Evolutionary conservation across 92 coral and sea anemone genomes (phyloP), one percentile per base, ranked within the genome.

Genomic region (Meandrina meandrites): DNA sequence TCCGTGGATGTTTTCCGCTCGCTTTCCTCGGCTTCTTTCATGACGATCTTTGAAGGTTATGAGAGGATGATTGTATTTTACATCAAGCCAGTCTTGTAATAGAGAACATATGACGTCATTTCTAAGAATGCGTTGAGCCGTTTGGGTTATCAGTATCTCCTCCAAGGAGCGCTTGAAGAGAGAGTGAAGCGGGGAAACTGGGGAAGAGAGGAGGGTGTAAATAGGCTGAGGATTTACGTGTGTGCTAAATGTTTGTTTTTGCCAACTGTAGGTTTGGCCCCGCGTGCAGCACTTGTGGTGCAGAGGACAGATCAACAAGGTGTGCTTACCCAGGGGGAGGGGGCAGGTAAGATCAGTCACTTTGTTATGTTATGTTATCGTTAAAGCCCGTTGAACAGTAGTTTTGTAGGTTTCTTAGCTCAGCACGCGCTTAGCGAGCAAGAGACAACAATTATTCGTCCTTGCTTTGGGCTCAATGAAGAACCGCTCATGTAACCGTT

Each of bases 261-360:
- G 28, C 24, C 35, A 9, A 2, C 45, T 83, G 28, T 42, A 96
- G 98, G 95, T 48, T 84, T 96, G 50, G 84, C 84, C 24, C 91
- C 96, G 13, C 95, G 98, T 34, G 98, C 98, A 19, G 94, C 96
- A 32, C 94, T 96, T 13, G 94, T 96, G 28, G 98, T 95, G 8
- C 98, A 93, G 80, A 84, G 94, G 42, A 80, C 77, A 80, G 94
- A 94, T 80, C 96, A 94, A 74, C 94, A 90, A 32, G 98, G 98
- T 68, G 80, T 90, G 76, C 54, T 93, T 28, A 82, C 91, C 54
- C 93, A 95, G 89, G 96, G 94, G 66, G 90, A 86, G 78, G 94
- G 93, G 24, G 72, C 91, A 95, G 98, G 95, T 94, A 79, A 51
- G 84, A 35, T 60, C 17, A 2, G 32, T 35, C 48, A 1, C 48